Conservation (phyloP, 2,888 invertebrate genomes). For the Neoscelio sp. region DNA sequence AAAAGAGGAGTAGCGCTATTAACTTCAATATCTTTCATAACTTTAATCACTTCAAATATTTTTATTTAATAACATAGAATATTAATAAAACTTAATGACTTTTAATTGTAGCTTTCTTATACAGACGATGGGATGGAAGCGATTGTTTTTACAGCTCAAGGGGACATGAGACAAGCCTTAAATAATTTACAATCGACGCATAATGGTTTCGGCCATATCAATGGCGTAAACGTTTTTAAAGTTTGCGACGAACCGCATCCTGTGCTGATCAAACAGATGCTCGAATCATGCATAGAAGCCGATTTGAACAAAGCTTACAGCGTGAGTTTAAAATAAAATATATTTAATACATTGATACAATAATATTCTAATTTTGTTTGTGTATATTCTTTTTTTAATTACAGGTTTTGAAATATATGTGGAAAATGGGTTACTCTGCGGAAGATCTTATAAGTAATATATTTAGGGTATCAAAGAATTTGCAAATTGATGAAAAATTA, state of each 20-base stretch:
- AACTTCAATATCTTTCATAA: too few species aligned
- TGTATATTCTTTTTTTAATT: constrained; percentile 63
- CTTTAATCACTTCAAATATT: too few species aligned
- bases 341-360: neutral
- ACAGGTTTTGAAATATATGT: constrained; percentile 93
- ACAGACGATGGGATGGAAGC: constrained; percentile 97
- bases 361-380: constrained; percentile 17
- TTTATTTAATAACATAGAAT: neutral
- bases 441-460: constrained; percentile 98
- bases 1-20: too few species aligned
- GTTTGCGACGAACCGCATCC: constrained; percentile 99
- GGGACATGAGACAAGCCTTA: constrained; percentile 98
- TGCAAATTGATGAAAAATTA: constrained; percentile 91
- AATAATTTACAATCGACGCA: constrained; percentile 98
- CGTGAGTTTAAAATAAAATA: constrained; percentile 76
- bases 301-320: constrained; percentile 95
- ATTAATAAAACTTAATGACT: neutral
- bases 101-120: constrained; percentile 86
- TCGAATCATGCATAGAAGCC: constrained; percentile 91
- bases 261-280: constrained; percentile 94
- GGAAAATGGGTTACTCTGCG: constrained; percentile 97
- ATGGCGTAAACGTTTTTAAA: constrained; percentile 97
- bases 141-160: constrained; percentile 98
- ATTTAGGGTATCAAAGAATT: constrained; percentile 96
- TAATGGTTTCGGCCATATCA: constrained; percentile 96